Evolutionary conservation across 1,140 invertebrate species (phyloP).

Genomic region (Harlomillsia oculata): DNA sequence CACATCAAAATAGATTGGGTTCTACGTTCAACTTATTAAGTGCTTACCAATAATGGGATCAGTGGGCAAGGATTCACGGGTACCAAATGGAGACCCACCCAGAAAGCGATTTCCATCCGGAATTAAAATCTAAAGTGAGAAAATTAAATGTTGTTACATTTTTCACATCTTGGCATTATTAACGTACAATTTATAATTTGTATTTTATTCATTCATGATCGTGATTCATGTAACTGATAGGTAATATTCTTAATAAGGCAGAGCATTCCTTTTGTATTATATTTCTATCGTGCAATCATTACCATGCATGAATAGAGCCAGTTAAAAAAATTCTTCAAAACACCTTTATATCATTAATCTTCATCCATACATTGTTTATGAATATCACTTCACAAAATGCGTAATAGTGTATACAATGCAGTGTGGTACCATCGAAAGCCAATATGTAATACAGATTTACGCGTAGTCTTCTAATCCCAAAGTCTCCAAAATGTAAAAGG

Average conservation of each 20-base stretch:
- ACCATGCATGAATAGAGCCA: no score
- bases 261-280: no score
- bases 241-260: no score
- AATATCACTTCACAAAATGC: not conserved
- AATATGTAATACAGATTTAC: not conserved
- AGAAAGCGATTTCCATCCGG: slow-evolving; percentile 30
- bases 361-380: not conserved
- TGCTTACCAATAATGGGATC: slow-evolving; percentile 38
- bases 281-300: no score
- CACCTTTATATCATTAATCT: not conserved
- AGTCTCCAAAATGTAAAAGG: not conserved
- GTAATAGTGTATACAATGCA: not conserved
- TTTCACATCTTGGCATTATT: not conserved
- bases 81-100: slow-evolving; percentile 14
- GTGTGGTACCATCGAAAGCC: not conserved
- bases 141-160: not conserved
- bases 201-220: no score
- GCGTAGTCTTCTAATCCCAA: no score
- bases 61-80: slow-evolving; percentile 20
- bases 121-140: slow-evolving; percentile 15
- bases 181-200: not conserved
- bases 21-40: no score
- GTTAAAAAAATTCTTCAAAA: not conserved
- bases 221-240: no score
- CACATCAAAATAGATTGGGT: no score